These are phyloP conservation scores for Arrhopalites spinosus DNA, from an alignment of 2,888 invertebrate species.

Conservation along the genomic window DNA sequence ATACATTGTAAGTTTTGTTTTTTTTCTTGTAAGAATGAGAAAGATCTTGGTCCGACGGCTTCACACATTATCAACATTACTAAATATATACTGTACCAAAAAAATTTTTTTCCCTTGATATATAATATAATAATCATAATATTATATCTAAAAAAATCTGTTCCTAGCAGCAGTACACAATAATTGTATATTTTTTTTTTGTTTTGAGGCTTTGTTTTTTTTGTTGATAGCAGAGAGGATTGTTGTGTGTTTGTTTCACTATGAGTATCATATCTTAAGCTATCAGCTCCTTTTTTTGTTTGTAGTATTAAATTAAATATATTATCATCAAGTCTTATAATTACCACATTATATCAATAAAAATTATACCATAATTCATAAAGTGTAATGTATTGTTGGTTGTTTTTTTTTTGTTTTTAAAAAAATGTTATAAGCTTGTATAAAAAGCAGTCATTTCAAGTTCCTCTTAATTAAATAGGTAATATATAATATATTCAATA, in stretches of 20 bases:
- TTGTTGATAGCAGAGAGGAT: slow-evolving; percentile 9
- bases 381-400: slow-evolving; percentile 3
- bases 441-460: slow-evolving; percentile 30
- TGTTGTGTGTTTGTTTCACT: neutral
- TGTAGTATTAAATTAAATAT: neutral
- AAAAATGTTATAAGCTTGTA: slow-evolving; percentile 10
- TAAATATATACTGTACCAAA: too few species aligned
- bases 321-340: slow-evolving; percentile 26
- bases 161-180: slow-evolving; percentile 15
- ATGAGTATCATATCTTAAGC: slow-evolving; percentile 19
- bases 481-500: neutral
- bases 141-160: slow-evolving; percentile 16
- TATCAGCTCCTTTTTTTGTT: slow-evolving; percentile 20
- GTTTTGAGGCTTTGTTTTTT: neutral
- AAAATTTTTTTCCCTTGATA: neutral
- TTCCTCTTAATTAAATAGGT: slow-evolving; percentile 10
- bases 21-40: slow-evolving; percentile 39
- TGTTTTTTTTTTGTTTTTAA: slow-evolving; percentile 8
- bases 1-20: neutral
- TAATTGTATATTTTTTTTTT: neutral
- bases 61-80: neutral
- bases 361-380: slow-evolving; percentile 1
- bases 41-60: slow-evolving; percentile 44
- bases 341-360: slow-evolving; percentile 30
- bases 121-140: neutral